These are phyloP conservation scores for Peromyscus leucopus DNA, from an alignment of 2,113 vertebrate genomes.

Conservation along the genomic window DNA sequence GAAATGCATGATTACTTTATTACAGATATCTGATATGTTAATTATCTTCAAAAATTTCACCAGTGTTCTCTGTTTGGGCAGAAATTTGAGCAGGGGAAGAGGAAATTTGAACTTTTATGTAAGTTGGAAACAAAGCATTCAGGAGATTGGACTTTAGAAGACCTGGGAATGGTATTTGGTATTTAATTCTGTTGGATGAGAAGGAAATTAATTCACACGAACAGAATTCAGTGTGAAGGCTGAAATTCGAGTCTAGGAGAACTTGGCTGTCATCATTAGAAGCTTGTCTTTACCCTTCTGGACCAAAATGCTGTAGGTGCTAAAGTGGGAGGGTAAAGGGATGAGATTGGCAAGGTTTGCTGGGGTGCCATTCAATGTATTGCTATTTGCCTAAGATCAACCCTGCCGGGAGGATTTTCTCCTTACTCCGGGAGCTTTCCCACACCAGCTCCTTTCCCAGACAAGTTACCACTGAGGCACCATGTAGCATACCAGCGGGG, in stretches of 20 bases:
- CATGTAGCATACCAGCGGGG: rapidly evolving
- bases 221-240: slow-evolving; percentile 63
- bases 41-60: slow-evolving; percentile 79
- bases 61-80: slow-evolving; percentile 74
- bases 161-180: slow-evolving; percentile 67
- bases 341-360: not conserved
- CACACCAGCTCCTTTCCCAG: not conserved
- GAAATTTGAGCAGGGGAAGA: slow-evolving; percentile 71
- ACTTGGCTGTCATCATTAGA: not conserved
- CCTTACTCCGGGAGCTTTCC: not conserved
- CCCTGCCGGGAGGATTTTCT: not conserved
- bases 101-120: slow-evolving; percentile 80
- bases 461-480: not conserved
- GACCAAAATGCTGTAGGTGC: slow-evolving; percentile 36
- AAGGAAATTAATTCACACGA: slow-evolving; percentile 79
- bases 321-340: not conserved
- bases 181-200: slow-evolving; percentile 72
- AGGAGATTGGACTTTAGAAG: slow-evolving; percentile 64
- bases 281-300: slow-evolving; percentile 24
- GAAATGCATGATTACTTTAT: slow-evolving; percentile 79
- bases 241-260: slow-evolving; percentile 72
- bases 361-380: not conserved
- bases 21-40: slow-evolving; percentile 79
- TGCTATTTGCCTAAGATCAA: not conserved
- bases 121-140: slow-evolving; percentile 76